Percentiles rank a stretch among this genome's conserved stretches.
Evolutionary conservation across 1,140 invertebrate species (phyloP).

Genomic region (Cotesia glomerata): DNA sequence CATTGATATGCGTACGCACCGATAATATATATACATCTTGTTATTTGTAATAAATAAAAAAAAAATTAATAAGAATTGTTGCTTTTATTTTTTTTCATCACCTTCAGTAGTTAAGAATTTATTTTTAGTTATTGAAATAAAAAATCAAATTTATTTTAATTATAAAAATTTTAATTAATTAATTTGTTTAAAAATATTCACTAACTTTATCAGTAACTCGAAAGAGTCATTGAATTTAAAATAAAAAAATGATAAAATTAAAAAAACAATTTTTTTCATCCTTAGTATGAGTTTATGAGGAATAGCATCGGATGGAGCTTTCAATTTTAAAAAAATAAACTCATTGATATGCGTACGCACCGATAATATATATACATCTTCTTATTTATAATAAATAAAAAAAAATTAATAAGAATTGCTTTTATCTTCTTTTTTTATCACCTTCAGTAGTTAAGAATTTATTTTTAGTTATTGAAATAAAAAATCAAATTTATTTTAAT

Average conservation of each 20-base stretch:
- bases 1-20: slow-evolving; percentile 60
- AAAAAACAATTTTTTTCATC: no score
- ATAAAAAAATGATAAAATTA: no score
- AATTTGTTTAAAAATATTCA: no score
- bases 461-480: neutral
- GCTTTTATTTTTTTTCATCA: slow-evolving; percentile 7
- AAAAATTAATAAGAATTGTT: slow-evolving; percentile 33
- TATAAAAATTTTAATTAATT: no score
- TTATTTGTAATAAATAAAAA: slow-evolving; percentile 63
- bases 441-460: neutral
- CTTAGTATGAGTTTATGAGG: neutral
- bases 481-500: no score
- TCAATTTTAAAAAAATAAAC: slow-evolving; percentile 46
- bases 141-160: no score
- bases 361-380: slow-evolving; percentile 60
- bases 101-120: neutral
- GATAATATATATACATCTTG: slow-evolving; percentile 61
- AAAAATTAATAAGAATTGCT: slow-evolving; percentile 33
- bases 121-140: neutral
- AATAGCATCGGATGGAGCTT: slow-evolving; percentile 48
- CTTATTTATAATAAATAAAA: slow-evolving; percentile 64
- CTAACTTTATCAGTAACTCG: no score
- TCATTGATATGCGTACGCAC: slow-evolving; percentile 61
- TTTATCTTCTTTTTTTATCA: slow-evolving; percentile 4
- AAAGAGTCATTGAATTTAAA: no score